phyloP scores from a whole-genome alignment of 2,888 invertebrate species.

The Apocheima hispidaria region DNA sequence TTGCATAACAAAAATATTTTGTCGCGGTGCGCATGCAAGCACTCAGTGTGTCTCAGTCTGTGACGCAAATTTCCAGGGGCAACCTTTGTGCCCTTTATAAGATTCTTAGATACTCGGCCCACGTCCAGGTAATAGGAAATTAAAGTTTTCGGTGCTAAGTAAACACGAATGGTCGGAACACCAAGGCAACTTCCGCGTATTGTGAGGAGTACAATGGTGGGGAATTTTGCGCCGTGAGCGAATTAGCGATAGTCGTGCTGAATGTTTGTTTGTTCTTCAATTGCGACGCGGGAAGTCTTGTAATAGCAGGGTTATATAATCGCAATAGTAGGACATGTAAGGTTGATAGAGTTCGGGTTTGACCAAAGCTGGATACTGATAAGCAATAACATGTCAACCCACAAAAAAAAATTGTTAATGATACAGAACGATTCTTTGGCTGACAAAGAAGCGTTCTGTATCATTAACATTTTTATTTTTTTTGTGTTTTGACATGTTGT shows the following conservation, averaged over 20 bases:
- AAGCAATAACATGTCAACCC: too few relatives aligned
- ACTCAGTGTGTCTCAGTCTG: neutral
- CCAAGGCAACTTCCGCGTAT: conserved; percentile 70
- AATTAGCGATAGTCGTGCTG: conserved; percentile 59
- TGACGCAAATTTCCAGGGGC: neutral
- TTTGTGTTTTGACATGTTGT: too few relatives aligned
- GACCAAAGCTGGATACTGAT: too few relatives aligned
- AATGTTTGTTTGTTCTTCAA: conserved; percentile 61
- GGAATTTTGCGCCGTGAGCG: conserved; percentile 66
- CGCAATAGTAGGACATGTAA: neutral
- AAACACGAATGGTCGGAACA: conserved; percentile 32
- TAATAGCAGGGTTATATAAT: conserved; percentile 35
- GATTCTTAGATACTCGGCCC: conserved; percentile 5
- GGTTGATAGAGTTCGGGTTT: too few relatives aligned
- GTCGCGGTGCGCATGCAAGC: too few relatives aligned
- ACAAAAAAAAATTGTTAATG: too few relatives aligned
- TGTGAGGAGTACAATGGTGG: conserved; percentile 54
- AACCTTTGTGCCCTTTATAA: neutral
- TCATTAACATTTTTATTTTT: too few relatives aligned
- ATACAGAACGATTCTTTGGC: too few relatives aligned
- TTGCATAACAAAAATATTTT: too few relatives aligned
- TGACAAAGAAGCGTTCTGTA: too few relatives aligned
- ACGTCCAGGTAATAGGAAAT: conserved; percentile 23
- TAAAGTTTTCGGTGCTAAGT: conserved; percentile 38
- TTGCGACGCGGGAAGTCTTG: conserved; percentile 71